Base-by-base conservation (phyloP, 1,140 invertebrate species). In the Wiebesia pumilae region DNA sequence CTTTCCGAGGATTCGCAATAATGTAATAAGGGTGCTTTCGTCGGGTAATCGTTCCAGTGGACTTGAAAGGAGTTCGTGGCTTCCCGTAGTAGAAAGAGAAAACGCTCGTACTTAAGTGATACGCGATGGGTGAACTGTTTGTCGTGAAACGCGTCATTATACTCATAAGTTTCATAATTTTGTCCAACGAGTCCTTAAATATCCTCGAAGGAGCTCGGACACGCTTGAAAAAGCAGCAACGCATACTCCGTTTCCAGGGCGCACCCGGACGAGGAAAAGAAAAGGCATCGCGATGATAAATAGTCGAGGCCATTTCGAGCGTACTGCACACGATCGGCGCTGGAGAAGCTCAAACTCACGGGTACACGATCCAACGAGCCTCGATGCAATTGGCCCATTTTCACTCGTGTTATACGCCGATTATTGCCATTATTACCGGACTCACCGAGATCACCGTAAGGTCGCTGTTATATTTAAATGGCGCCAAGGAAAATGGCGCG, bases 351-450 rank as follows among this genome's bases (percentile, higher is more conserved):
- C 35, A 21, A 77, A 19, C 77, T n/a, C 84, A 78, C 75, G 19
- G 83, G n/a, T 89, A 89, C 88, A 88, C 78, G 87, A 90, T 88
- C 90, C 67, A 80, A 69, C 85, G 14, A 33, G 80, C 58, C 2
- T 88, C 40, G 81, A 54, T 86, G 86, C 84, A 88, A 88, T 83
- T 90, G 90, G 88, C 87, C 90, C 89, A 90, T 92, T 91, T 92
- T 90, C 89, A 87, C 87, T 65, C 77, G 71, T 87, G 65, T 90
- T 87, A 62, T 88, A 88, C 85, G 88, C 27, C 82, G 84, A 84
- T 91, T 91, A 91, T 90, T 88, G 89, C 88, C 89, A 89, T 90
- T 89, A 91, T 90, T 91, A 89, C 87, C 87, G 62, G 27, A 43
- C 21, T n/a, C 16, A 69, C 38, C 58, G 54, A 80, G 87, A 92